phyloP scores from a whole-genome alignment of 2,888 invertebrate genomes.

The Pandemis corylana region DNA sequence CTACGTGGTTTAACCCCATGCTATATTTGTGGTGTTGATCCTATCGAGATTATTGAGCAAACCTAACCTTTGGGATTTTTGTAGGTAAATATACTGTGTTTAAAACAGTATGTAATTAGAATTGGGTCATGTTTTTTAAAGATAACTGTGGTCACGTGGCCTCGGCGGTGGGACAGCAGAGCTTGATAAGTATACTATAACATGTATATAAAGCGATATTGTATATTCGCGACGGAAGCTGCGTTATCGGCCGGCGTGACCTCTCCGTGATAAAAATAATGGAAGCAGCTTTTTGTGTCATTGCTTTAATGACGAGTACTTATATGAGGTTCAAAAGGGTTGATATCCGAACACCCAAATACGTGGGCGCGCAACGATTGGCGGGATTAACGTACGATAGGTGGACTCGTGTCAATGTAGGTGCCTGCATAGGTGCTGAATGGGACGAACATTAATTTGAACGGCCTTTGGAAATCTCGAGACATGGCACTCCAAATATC shows the following conservation, averaged over 20 bases:
- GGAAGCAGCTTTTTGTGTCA: constrained; percentile 61
- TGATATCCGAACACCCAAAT: neutral
- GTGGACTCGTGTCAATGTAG: neutral
- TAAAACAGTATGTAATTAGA: constrained; percentile 3
- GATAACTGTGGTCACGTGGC: constrained; percentile 19
- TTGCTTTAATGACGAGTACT: constrained; percentile 2
- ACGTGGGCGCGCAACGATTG: neutral
- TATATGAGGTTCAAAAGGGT: constrained; percentile 29
- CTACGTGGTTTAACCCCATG: neutral
- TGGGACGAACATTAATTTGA: neutral
- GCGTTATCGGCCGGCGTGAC: constrained; percentile 49
- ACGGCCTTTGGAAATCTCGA: neutral
- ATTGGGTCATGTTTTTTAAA: constrained; percentile 29
- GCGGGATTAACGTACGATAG: neutral
- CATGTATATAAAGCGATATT: constrained; percentile 6
- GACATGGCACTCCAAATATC: neutral
- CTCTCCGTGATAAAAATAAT: constrained; percentile 60
- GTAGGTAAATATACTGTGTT: neutral
- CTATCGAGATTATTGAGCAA: neutral
- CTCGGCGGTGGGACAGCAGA: constrained; percentile 1
- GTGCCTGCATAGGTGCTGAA: neutral
- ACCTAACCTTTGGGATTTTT: neutral
- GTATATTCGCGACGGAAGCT: constrained; percentile 40
- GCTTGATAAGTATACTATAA: constrained; percentile 3
- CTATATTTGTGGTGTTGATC: neutral